These are phyloP conservation scores for Nemotelus nigrinus DNA, from an alignment of 2,888 invertebrate genomes.

Conservation along the genomic window DNA sequence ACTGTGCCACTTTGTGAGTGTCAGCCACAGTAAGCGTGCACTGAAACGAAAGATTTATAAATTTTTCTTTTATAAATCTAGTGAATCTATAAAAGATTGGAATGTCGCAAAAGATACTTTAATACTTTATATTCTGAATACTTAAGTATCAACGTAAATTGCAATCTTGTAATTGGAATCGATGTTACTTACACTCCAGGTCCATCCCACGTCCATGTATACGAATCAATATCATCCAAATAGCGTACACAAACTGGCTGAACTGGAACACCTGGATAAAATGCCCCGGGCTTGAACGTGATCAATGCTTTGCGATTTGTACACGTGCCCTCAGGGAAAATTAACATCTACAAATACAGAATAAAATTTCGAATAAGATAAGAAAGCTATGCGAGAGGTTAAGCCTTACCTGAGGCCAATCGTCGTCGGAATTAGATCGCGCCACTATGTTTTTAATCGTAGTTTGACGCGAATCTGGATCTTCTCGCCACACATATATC, in stretches of 20 bases:
- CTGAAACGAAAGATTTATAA: slow-evolving; percentile 64
- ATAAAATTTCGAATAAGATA: slow-evolving; percentile 1
- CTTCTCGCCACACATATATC: slow-evolving; percentile 92
- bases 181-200: slow-evolving; percentile 85
- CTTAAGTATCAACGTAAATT: too few relatives aligned
- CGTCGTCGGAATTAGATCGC: slow-evolving; percentile 81
- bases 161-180: not conserved
- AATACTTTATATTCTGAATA: too few relatives aligned
- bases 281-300: slow-evolving; percentile 91
- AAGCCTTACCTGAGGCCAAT: slow-evolving; percentile 84
- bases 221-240: slow-evolving; percentile 87
- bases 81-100: too few relatives aligned
- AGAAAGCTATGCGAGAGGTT: slow-evolving; percentile 48
- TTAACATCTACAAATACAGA: slow-evolving; percentile 73
- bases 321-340: slow-evolving; percentile 97
- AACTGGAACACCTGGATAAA: slow-evolving; percentile 94
- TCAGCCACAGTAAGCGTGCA: slow-evolving; percentile 85
- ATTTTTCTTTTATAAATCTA: too few relatives aligned
- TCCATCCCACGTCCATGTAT: slow-evolving; percentile 96
- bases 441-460: slow-evolving; percentile 89
- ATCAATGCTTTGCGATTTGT: slow-evolving; percentile 92
- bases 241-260: slow-evolving; percentile 94
- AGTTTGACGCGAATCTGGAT: slow-evolving; percentile 89
- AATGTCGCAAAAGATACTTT: too few relatives aligned
- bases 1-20: slow-evolving; percentile 87